Conservation (phyloP, 2,113 vertebrate genomes). For the Murina feae region DNA sequence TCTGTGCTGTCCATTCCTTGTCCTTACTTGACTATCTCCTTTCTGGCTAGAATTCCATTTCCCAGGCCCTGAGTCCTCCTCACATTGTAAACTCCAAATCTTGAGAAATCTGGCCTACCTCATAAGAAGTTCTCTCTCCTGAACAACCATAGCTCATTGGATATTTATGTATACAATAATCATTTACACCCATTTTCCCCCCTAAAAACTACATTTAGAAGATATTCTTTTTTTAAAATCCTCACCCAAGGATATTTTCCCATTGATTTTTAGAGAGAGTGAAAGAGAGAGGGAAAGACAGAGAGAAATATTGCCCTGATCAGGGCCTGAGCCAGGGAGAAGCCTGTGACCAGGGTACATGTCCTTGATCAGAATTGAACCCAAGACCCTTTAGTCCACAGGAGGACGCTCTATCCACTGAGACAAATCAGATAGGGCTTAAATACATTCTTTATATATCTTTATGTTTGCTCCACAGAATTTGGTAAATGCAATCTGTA, state of each 20-base stretch:
- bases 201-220: neutral
- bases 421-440: no score
- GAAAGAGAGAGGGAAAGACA: no score
- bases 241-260: no score
- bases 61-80: fast-evolving
- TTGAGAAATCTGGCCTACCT: neutral
- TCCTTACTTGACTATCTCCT: neutral
- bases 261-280: no score
- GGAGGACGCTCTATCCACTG: no score
- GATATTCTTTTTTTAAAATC: neutral
- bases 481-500: neutral
- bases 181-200: neutral
- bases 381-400: no score
- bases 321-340: no score
- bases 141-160: neutral
- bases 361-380: no score
- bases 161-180: neutral
- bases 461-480: neutral
- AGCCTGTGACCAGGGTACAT: no score
- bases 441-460: neutral
- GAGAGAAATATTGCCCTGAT: no score
- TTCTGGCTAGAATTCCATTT: neutral
- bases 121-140: neutral
- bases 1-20: neutral
- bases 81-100: neutral